Evolutionary conservation across 2,797 vertebrate genomes (phyloP), one percentile per base, ranked within the genome.

Genomic region (Rhodeus uyekii): DNA sequence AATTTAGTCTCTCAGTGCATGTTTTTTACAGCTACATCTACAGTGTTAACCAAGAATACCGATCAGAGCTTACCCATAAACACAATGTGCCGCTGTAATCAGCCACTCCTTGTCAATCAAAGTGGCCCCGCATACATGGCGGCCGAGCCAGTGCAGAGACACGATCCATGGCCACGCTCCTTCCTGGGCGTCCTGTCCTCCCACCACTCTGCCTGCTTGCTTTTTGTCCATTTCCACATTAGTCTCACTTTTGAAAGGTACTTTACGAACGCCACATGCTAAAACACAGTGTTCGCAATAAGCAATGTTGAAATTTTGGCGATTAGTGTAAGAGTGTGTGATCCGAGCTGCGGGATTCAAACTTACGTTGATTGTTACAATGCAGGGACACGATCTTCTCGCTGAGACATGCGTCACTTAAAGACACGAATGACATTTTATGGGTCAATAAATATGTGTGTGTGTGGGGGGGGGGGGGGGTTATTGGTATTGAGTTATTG

Each of bases 91-190:
- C 0, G 97, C 97, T 0, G 97, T 95, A 84, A 99, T 90, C 58
- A 99, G 86, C 98, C 98, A 99, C 39, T 96, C 91, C 0, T 83
- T 85, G 67, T 89, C 95, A 77, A 99, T 85, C 14, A 99, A 83
- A 0, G 96, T 92, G 2, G 95, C 97, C 1, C 97, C 98, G 60
- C 98, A 99, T 1, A 85, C 0, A 0, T 93, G 92, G 0, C 0
- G 82, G 0, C 81, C 88, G 9, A 44, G 88, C 86, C 95, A 97
- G 36, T 90, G 89, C 5, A 99, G 93, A 22, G 96, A 96, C 27
- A 91, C 94, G 0, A 96, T 85, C 98, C 98, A 99, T 0, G 98
- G 98, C 98, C 98, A 99, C 24, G 94, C 91, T 67, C 94, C 96
- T 83, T 92, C 92, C 14, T 27, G 81, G 0, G 97, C 92, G 16